Conservation (phyloP, 2,888 invertebrate species). For the Diaprepes abbreviatus region DNA sequence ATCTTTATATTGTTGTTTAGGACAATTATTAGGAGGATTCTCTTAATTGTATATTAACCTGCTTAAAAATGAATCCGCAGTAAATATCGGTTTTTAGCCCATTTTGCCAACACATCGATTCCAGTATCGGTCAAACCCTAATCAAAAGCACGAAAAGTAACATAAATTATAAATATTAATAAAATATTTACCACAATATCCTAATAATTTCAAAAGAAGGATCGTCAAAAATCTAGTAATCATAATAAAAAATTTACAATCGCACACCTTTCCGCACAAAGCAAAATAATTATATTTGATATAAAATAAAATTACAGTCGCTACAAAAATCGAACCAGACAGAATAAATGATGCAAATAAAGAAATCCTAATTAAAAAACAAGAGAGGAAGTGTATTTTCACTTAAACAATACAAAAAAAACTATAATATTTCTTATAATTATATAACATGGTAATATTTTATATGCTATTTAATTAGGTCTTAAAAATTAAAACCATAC, state of each 20-base stretch:
- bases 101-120: too few species aligned
- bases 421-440: neutral
- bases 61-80: too few species aligned
- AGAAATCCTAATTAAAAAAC: neutral
- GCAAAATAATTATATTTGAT: neutral
- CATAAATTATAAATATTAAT: too few species aligned
- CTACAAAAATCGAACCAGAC: neutral
- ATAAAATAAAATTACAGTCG: neutral
- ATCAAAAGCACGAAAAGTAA: too few species aligned
- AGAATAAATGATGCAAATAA: conserved; percentile 3
- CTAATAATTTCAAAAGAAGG: neutral
- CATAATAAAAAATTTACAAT: neutral
- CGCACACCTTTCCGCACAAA: neutral
- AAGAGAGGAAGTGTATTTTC: neutral
- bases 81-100: too few species aligned
- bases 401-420: conserved; percentile 11
- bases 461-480: too few species aligned
- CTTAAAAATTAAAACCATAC: too few species aligned
- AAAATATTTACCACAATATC: conserved; percentile 11
- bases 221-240: neutral
- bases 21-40: too few species aligned
- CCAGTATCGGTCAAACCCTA: too few species aligned
- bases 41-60: too few species aligned
- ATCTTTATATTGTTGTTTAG: too few species aligned
- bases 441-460: neutral